These are phyloP conservation scores for Dinothrombium tinctorium DNA, from an alignment of 1,140 invertebrate species.

Conservation along the genomic window DNA sequence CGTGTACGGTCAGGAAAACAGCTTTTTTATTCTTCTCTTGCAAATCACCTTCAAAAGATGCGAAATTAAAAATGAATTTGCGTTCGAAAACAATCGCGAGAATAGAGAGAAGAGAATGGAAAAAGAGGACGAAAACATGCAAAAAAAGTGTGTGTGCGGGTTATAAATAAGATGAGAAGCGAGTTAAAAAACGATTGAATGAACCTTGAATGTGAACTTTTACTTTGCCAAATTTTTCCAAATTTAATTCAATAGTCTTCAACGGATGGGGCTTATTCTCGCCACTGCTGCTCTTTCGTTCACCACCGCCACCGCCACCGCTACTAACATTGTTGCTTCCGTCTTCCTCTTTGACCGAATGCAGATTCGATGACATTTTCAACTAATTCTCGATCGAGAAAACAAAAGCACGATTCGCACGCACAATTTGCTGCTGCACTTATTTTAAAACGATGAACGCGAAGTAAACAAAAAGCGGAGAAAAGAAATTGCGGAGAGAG, in stretches of 20 bases:
- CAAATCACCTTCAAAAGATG: constrained; percentile 9
- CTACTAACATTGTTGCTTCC: no score
- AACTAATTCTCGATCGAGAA: no score
- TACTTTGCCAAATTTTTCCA: constrained; percentile 3
- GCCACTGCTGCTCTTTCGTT: no score
- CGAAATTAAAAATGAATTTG: neutral
- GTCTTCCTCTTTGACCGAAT: no score
- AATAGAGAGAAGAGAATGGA: neutral
- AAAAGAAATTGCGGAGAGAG: no score
- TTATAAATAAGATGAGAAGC: neutral
- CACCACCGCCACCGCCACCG: no score
- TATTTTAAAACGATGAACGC: no score
- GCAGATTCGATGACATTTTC: no score
- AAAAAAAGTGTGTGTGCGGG: neutral
- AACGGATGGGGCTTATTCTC: no score
- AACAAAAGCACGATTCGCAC: no score
- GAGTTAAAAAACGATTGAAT: neutral
- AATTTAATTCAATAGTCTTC: neutral
- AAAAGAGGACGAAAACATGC: neutral
- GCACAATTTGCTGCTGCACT: no score
- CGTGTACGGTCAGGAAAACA: constrained; percentile 15
- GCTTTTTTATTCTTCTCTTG: constrained; percentile 9
- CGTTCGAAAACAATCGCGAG: neutral
- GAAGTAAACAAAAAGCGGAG: no score
- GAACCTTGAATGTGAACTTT: constrained; percentile 10